These are phyloP conservation scores for Epistrophella euchroma DNA, from an alignment of 2,888 invertebrate species.

Conservation along the genomic window DNA sequence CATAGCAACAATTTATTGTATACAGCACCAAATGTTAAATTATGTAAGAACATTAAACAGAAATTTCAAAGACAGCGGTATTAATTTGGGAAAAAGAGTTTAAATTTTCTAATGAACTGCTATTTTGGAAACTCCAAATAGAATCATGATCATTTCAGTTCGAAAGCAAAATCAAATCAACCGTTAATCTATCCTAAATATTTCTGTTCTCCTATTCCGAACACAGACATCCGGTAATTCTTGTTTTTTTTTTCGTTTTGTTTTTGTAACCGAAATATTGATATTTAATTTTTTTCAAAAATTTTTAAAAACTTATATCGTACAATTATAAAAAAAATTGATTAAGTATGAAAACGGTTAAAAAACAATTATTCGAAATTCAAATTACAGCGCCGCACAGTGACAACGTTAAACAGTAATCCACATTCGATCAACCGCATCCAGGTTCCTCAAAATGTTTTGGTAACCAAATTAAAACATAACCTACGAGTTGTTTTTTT, in stretches of 20 bases:
- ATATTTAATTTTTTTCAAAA: conserved; percentile 62
- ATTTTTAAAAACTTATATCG: conserved; percentile 55
- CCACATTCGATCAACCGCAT: conserved; percentile 85
- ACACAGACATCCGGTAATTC: conserved; percentile 10
- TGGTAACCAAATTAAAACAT: conserved; percentile 80
- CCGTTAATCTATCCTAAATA: not conserved
- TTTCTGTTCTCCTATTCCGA: not conserved
- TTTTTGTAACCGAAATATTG: conserved; percentile 64
- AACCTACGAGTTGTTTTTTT: conserved; percentile 62
- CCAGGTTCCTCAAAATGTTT: conserved; percentile 84
- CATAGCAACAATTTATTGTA: too few species aligned
- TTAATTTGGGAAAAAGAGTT: too few species aligned
- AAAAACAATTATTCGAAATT: conserved; percentile 77
- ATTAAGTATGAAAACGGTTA: conserved; percentile 54
- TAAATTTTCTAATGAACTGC: too few species aligned
- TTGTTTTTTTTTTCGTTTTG: conserved; percentile 59
- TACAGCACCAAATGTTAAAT: too few species aligned
- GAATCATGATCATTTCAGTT: not conserved
- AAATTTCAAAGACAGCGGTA: too few species aligned
- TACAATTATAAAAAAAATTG: conserved; percentile 55
- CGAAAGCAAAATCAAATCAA: conserved; percentile 33
- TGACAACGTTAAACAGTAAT: conserved; percentile 84
- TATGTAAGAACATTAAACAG: too few species aligned
- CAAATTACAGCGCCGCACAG: conserved; percentile 84
- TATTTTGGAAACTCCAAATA: not conserved